A percentile compares a stretch with the other conserved stretches of the same genome.
Evolutionary conservation across 2,797 vertebrate genomes (phyloP).

Genomic region (Ibycter americanus): DNA sequence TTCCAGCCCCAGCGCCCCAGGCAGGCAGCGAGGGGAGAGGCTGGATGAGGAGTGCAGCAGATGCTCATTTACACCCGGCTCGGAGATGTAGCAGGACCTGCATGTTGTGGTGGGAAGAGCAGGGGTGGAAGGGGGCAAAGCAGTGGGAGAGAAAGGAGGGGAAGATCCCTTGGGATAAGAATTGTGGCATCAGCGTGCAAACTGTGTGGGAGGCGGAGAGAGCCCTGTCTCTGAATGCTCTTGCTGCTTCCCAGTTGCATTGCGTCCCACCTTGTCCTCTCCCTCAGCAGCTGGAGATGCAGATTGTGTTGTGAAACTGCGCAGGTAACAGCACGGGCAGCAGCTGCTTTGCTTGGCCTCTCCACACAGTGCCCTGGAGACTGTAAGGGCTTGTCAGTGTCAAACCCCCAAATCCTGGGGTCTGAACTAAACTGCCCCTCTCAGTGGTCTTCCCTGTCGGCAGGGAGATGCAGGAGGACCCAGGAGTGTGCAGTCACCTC

Average conservation of each 20-base stretch:
- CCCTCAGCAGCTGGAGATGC: fast-evolving
- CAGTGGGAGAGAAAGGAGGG: not conserved
- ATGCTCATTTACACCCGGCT: not conserved
- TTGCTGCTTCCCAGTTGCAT: not conserved
- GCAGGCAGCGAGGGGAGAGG: not conserved
- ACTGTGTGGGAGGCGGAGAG: fast-evolving
- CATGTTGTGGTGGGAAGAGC: fast-evolving
- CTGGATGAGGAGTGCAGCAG: not conserved
- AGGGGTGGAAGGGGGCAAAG: not conserved
- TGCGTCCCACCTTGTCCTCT: not conserved
- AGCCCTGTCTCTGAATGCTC: not conserved
- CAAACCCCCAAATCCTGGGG: not conserved
- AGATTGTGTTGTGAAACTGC: not conserved
- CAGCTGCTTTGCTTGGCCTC: not conserved
- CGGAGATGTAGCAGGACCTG: not conserved
- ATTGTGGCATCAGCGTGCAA: fast-evolving
- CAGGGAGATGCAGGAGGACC: not conserved
- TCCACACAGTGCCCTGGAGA: no score
- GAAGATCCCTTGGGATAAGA: not conserved
- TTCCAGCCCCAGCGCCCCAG: not conserved
- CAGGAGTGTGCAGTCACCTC: not conserved
- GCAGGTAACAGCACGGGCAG: not conserved
- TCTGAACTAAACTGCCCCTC: not conserved
- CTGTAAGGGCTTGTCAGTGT: not conserved
- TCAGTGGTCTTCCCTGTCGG: fast-evolving